phyloP scores from a whole-genome alignment of 2,888 invertebrate genomes.

The Drosophila formosana region DNA sequence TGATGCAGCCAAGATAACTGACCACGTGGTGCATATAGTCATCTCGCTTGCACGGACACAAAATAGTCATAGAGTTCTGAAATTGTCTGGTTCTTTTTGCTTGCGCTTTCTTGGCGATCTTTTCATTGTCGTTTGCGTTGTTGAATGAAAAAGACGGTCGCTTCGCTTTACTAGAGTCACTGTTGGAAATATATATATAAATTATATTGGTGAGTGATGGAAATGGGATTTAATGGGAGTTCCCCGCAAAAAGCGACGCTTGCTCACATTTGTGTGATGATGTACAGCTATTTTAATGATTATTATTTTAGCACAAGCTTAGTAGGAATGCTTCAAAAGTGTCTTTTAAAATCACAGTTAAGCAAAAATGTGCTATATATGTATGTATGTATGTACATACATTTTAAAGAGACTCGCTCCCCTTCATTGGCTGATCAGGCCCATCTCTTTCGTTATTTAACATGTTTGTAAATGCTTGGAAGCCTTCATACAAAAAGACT shows the following conservation, averaged over 20 bases:
- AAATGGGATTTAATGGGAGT: conserved; percentile 7
- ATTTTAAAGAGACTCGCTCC: too few species aligned
- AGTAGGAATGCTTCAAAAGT: too few species aligned
- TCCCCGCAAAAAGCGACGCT: not conserved
- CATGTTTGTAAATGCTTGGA: too few species aligned
- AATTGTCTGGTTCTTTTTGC: not conserved
- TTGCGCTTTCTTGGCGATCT: not conserved
- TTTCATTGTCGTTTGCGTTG: conserved; percentile 11
- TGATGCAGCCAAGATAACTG: not conserved
- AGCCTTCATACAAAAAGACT: too few species aligned
- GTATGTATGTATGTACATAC: too few species aligned
- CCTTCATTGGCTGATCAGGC: too few species aligned
- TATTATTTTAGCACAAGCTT: too few species aligned
- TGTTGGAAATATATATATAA: not conserved
- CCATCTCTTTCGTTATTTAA: too few species aligned
- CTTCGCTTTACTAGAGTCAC: not conserved
- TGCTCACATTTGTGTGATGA: not conserved
- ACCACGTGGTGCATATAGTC: not conserved
- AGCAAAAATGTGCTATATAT: too few species aligned
- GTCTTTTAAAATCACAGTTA: too few species aligned
- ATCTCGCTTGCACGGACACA: conserved; percentile 19
- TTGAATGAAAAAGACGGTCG: conserved; percentile 1
- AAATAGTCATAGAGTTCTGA: not conserved
- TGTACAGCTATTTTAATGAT: too few species aligned
- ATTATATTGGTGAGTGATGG: not conserved